Evolutionary conservation across 30 jellyfish, hydroid and myxozoan species (phyloP), one percentile per base, ranked within the genome.

Genomic region (Pelagia noctiluca): DNA sequence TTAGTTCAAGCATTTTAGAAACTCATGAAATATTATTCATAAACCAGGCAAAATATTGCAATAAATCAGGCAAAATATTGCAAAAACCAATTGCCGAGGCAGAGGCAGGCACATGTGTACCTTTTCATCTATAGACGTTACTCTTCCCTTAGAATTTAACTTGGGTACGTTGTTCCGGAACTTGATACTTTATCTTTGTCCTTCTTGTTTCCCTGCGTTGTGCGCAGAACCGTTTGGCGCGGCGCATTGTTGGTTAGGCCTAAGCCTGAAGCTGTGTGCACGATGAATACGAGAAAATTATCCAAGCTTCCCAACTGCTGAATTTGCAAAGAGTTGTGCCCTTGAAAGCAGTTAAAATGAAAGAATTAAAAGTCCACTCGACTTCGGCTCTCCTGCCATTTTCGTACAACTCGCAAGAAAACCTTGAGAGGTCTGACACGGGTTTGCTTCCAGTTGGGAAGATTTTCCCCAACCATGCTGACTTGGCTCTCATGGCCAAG

Each of bases 361-460:
- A 78, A 52, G 97, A 87, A 63, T 60, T 93, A 25, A 72, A 57
- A 60, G 97, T 96, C 1, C 62, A 86, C 69, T 80, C 77, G 19
- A 80, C 79, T 0, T 93, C 97, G 11, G 97, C 82, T 10, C 88
- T 83, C 21, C 52, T 78, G 1, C 64, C 97, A 0, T 93, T 87
- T 33, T 83, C 98, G 0, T 67, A 66, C 71, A 65, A 95, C 42
- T 34, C 90, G 8, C 98, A 93, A 77, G 98, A 93, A 70, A 78
- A 88, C 84, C 37, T 93, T 66, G 98, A 93, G 76, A 83, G 95
- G 33, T 81, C 93, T 26, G 76, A 61, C 50, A 83, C 94, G 1
- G 89, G 76, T 25, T 21, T 35, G 2, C 63, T 82, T 3, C 67
- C 83, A 2, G 92, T 82, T 21, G 92, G 92, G 37, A 34, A 75